phyloP scores from a whole-genome alignment of 2,888 invertebrate genomes.

The Venusia cambrica region DNA sequence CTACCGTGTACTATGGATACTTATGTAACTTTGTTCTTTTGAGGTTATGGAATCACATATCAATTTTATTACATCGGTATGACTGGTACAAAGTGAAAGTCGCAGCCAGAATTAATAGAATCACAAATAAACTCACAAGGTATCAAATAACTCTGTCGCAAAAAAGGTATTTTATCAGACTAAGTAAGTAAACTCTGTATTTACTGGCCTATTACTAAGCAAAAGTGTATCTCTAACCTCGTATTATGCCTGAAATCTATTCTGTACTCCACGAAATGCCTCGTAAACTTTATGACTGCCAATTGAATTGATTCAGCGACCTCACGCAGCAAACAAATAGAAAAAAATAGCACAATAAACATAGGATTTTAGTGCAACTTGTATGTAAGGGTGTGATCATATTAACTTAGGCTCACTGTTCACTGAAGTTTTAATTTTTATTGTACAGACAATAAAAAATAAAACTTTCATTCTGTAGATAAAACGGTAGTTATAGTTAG shows the following conservation, averaged over 20 bases:
- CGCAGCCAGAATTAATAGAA: no score
- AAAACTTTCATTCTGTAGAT: no score
- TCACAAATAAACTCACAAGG: slow-evolving; percentile 3
- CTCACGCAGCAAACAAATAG: slow-evolving; percentile 20
- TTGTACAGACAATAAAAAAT: no score
- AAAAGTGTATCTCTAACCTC: slow-evolving; percentile 16
- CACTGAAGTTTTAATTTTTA: no score
- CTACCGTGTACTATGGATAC: no score
- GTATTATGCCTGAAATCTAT: slow-evolving; percentile 22
- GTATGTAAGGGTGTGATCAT: slow-evolving; percentile 1
- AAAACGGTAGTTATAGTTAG: no score
- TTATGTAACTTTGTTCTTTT: no score
- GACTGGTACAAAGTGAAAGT: no score
- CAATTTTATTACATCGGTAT: no score
- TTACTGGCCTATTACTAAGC: slow-evolving; percentile 22
- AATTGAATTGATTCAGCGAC: slow-evolving; percentile 24
- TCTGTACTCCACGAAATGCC: slow-evolving; percentile 24
- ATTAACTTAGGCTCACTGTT: no score
- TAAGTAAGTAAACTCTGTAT: no score
- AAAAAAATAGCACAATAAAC: slow-evolving; percentile 23
- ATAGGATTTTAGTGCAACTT: slow-evolving; percentile 14
- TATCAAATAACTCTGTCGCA: slow-evolving; percentile 9
- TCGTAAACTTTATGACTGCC: slow-evolving; percentile 24
- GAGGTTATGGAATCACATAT: no score
- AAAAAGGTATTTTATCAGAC: slow-evolving; percentile 11